Evolutionary conservation across 1,140 invertebrate genomes (phyloP), one percentile per base, ranked within the genome.

Genomic region (Micrasema longulum): DNA sequence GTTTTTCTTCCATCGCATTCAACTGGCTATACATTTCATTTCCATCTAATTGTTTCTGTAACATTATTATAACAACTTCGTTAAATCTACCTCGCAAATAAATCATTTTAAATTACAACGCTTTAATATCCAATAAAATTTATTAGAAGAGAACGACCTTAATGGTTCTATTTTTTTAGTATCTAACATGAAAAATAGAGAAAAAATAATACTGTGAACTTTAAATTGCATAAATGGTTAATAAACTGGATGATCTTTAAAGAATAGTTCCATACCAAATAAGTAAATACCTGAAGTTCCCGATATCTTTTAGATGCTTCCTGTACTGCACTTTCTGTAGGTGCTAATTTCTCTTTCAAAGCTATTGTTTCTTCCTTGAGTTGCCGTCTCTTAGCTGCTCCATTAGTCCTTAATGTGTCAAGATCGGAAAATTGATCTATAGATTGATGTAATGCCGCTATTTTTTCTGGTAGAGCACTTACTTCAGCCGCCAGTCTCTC

Each of bases 21-120:
- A 92, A 80, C 80, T 91, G 88, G 26, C 86, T 81, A 75, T 88
- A 88, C 70, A 90, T 91, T 79, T 92, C 91, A 80, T 92, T 91
- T 16, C 90, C 89, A 73, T 89, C 85, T 10, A 92, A 80, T 76
- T 87, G 85, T 71, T 83, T 83, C 87, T 91, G 84, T 45, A 68
- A 68, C 14, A 35, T 31, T 31, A n/a, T n/a, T n/a, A n/a, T n/a
- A n/a, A n/a, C n/a, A n/a, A n/a, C n/a, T n/a, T n/a, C n/a, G n/a
- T n/a, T n/a, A n/a, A n/a, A n/a, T n/a, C n/a, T n/a, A n/a, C n/a
- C n/a, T n/a, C n/a, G n/a, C n/a, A n/a, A n/a, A n/a, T n/a, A n/a
- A n/a, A n/a, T n/a, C n/a, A n/a, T n/a, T n/a, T n/a, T n/a, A n/a
- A n/a, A n/a, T n/a, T n/a, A n/a, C n/a, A n/a, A n/a, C n/a, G n/a